Evolutionary conservation across 2,797 vertebrate species (phyloP).

Genomic region (Buphagus erythrorhynchus): DNA sequence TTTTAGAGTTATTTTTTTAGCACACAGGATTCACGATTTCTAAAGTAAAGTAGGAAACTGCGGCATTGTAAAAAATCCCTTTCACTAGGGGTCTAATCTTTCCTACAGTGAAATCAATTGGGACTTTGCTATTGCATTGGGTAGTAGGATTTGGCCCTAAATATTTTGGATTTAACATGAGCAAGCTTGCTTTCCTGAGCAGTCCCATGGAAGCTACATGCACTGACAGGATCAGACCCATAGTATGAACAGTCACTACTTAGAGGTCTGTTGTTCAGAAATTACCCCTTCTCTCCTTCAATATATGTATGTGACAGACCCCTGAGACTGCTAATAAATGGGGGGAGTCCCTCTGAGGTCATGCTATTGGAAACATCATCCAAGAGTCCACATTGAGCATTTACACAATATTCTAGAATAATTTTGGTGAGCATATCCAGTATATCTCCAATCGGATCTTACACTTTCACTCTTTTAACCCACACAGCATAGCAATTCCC

Average conservation of each 20-base stretch:
- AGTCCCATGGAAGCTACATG: accelerated
- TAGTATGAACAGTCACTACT: not conserved
- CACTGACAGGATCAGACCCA: not conserved
- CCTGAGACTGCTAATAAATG: not conserved
- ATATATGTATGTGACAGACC: not conserved
- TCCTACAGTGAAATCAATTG: not conserved
- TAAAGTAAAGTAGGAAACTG: not conserved
- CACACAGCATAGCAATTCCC: not conserved
- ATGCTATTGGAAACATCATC: not conserved
- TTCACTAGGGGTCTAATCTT: not conserved
- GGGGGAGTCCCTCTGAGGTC: not conserved
- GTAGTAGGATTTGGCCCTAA: not conserved
- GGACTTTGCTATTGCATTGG: not conserved
- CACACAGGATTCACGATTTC: not conserved
- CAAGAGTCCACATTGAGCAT: not conserved
- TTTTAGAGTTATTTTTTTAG: conserved; percentile 2
- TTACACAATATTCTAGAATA: not conserved
- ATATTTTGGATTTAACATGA: not conserved
- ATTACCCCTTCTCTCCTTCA: not conserved
- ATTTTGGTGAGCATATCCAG: not conserved
- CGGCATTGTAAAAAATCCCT: conserved; percentile 19
- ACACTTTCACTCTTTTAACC: not conserved
- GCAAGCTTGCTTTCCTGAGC: not conserved
- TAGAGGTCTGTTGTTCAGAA: not conserved
- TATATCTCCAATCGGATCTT: not conserved